phyloP scores from a whole-genome alignment of 1,140 invertebrate genomes.

The Drosophila littoralis region DNA sequence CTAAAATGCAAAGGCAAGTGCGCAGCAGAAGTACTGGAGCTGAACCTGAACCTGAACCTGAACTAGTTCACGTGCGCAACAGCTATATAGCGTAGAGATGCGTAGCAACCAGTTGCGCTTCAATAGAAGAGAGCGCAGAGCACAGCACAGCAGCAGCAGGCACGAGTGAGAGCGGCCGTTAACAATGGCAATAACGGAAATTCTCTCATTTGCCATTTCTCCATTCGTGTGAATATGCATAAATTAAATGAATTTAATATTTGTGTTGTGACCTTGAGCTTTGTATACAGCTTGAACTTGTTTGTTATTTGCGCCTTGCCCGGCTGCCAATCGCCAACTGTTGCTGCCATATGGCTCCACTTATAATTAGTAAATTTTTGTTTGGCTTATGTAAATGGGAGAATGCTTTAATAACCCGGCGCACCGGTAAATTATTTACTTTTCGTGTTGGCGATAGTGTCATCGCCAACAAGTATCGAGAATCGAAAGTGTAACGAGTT shows the following conservation, averaged over 20 bases:
- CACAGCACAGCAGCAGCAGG: background rate
- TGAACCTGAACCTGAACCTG: slow-evolving; percentile 11
- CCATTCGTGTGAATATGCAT: slow-evolving; percentile 28
- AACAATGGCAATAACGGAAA: slow-evolving; percentile 6
- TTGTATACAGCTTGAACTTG: slow-evolving; percentile 42
- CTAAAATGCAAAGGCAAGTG: slow-evolving; percentile 21
- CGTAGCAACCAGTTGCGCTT: slow-evolving; percentile 26
- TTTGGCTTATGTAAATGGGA: no score
- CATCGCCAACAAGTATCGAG: background rate
- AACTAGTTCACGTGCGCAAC: slow-evolving; percentile 26
- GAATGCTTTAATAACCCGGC: no score
- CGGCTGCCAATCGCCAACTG: slow-evolving; percentile 21
- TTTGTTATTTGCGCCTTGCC: slow-evolving; percentile 11
- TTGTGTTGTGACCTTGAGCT: slow-evolving; percentile 57
- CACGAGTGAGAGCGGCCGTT: no score
- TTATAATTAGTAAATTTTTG: slow-evolving; percentile 12
- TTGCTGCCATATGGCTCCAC: slow-evolving; percentile 37
- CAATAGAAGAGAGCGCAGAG: background rate
- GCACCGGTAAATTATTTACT: background rate
- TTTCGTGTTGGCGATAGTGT: background rate
- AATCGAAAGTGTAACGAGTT: slow-evolving; percentile 4
- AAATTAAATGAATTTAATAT: slow-evolving; percentile 51
- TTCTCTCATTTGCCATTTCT: slow-evolving; percentile 14
- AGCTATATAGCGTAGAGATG: slow-evolving; percentile 24
- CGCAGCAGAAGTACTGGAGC: slow-evolving; percentile 12